Conservation (phyloP, 2,113 vertebrate species). For the Riparia riparia region DNA sequence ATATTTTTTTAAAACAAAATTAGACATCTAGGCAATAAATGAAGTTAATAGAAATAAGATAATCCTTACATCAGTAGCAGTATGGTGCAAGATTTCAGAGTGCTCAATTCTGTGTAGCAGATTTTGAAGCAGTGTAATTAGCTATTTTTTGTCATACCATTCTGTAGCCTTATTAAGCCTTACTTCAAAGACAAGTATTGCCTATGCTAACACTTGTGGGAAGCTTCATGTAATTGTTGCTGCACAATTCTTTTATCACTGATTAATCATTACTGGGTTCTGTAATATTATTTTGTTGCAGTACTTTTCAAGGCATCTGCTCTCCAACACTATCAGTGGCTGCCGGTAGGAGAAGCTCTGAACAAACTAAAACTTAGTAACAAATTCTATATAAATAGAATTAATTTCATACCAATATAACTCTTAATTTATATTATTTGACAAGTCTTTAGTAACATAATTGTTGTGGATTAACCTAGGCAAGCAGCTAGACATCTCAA, state of each 20-base stretch:
- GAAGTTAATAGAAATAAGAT: neutral
- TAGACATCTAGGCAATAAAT: neutral
- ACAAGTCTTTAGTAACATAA: neutral
- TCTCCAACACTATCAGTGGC: neutral
- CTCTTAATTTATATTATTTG: neutral
- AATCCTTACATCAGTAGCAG: neutral
- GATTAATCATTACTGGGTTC: neutral
- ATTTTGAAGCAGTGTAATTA: neutral
- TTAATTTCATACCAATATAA: neutral
- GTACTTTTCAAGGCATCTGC: neutral
- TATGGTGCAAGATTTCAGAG: neutral
- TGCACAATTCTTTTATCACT: neutral
- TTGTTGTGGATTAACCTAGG: neutral
- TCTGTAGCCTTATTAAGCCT: neutral
- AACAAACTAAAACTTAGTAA: neutral
- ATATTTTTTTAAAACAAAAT: neutral
- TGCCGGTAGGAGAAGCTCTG: neutral
- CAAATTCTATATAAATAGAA: neutral
- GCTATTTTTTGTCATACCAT: neutral
- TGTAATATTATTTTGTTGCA: neutral
- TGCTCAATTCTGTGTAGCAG: accelerated
- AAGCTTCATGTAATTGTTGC: neutral
- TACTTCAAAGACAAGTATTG: neutral
- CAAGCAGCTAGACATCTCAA: neutral
- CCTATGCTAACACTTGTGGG: neutral